Evolutionary conservation across 2,113 vertebrate species (phyloP), one percentile per base, ranked within the genome.

Genomic region (Lagenorhynchus albirostris): DNA sequence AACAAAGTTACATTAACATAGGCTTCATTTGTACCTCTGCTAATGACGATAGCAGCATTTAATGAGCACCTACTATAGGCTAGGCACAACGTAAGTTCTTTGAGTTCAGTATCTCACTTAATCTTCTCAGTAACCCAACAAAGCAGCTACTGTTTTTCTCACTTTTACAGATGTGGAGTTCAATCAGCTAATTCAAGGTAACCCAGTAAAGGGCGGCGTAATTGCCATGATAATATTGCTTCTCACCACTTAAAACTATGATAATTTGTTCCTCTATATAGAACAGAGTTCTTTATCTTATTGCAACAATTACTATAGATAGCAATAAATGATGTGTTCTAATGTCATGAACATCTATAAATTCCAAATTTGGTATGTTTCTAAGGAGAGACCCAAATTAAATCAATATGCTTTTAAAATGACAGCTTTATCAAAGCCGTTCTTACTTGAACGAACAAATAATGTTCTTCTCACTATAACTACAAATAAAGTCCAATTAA

Each of bases 401-500:
- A 71, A 94, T 87, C 63, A 92, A 36, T 83, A 79, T 94, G 90
- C 76, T 73, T 92, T 95, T 92, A 91, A 85, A 94, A 50, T 60
- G 85, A 68, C 41, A 74, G 55, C 25, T 31, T 96, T 91, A 62
- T 82, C 82, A 94, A 74, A 96, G 53, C 65, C 50, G 33, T 89
- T 86, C 68, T 93, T 83, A 80, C 87, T 89, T 86, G 62, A 93
- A 44, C 68, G 92, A 88, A 82, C 60, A 91, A 85, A 93, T 89
- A 67, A 47, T 88, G 58, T 84, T 91, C 62, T 92, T 93, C 79
- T 63, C 63, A 88, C 21, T 89, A 20, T 73, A 97, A 94, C 76
- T 82, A 70, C 92, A 93, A 71, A 93, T 95, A 91, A 91, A 79
- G 63, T 76, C 33, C 86, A 91, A 62, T 89, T 80, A 88, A 95